phyloP scores from a whole-genome alignment of 2,797 vertebrate genomes.

The Vireo griseus region DNA sequence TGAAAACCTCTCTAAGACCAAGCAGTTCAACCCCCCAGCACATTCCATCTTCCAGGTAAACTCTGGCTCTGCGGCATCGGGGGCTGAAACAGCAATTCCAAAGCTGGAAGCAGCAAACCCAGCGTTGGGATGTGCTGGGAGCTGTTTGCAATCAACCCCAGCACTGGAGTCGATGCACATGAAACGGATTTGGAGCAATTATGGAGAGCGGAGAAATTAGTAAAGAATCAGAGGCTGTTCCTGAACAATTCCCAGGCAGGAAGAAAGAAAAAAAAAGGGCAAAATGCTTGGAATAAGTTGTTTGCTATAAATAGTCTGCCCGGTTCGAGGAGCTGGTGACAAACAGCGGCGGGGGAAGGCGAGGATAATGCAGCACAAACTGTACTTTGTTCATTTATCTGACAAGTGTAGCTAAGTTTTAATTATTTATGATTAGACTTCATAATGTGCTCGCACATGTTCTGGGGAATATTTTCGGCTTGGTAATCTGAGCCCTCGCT shows the following conservation, averaged over 20 bases:
- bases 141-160: slow-evolving; percentile 18
- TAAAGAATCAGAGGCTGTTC: slow-evolving; percentile 25
- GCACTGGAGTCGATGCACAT: background rate
- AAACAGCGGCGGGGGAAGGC: background rate
- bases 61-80: rapidly evolving
- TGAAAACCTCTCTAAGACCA: background rate
- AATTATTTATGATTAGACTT: slow-evolving; percentile 58
- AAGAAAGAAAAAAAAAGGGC: background rate
- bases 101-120: background rate
- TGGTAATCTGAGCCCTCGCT: background rate
- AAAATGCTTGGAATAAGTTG: slow-evolving; percentile 10
- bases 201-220: slow-evolving; percentile 9
- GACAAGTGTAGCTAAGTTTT: slow-evolving; percentile 60
- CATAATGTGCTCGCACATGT: slow-evolving; percentile 27
- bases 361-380: slow-evolving; percentile 12
- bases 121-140: background rate
- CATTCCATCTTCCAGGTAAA: background rate
- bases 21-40: background rate
- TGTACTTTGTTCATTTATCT: slow-evolving; percentile 56
- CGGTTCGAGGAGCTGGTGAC: background rate
- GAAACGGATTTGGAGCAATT: slow-evolving; percentile 11
- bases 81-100: background rate
- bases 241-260: slow-evolving; percentile 22
- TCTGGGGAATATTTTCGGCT: background rate
- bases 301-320: slow-evolving; percentile 54